These are phyloP conservation scores for Bombus pascuorum DNA, from an alignment of 1,140 invertebrate species.

Conservation along the genomic window DNA sequence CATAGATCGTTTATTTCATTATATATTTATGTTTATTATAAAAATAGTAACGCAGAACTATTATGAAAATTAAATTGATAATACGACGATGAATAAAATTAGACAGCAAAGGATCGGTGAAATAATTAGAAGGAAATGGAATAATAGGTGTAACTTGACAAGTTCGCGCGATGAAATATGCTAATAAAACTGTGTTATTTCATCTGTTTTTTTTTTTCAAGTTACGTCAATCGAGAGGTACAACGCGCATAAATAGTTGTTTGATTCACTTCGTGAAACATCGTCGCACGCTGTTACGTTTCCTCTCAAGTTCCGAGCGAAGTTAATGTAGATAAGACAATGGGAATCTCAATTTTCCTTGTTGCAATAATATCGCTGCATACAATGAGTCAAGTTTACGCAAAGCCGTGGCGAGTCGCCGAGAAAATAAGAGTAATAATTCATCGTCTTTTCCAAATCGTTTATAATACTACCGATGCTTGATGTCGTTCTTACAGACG, in stretches of 20 bases:
- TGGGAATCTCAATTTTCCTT: neutral
- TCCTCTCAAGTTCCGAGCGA: neutral
- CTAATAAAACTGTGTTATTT: neutral
- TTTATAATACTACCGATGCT: neutral
- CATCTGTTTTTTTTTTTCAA: neutral
- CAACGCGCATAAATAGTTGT: neutral
- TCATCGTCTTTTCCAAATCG: neutral
- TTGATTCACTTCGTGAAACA: neutral
- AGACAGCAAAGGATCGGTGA: no score
- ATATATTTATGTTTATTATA: no score
- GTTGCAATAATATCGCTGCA: neutral
- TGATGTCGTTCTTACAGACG: neutral
- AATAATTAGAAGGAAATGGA: no score
- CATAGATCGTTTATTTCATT: no score
- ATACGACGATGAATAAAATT: no score
- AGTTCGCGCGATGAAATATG: no score
- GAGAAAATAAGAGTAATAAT: neutral
- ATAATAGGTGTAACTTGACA: no score
- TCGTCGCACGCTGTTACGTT: slow-evolving; percentile 4
- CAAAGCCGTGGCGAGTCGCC: neutral
- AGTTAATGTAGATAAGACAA: neutral
- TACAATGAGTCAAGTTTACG: slow-evolving; percentile 15
- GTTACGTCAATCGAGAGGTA: neutral
- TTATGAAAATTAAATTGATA: no score
- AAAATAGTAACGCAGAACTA: no score